Evolutionary conservation across 2,888 invertebrate genomes (phyloP).

Genomic region (Parapristionchus giblindavisi): DNA sequence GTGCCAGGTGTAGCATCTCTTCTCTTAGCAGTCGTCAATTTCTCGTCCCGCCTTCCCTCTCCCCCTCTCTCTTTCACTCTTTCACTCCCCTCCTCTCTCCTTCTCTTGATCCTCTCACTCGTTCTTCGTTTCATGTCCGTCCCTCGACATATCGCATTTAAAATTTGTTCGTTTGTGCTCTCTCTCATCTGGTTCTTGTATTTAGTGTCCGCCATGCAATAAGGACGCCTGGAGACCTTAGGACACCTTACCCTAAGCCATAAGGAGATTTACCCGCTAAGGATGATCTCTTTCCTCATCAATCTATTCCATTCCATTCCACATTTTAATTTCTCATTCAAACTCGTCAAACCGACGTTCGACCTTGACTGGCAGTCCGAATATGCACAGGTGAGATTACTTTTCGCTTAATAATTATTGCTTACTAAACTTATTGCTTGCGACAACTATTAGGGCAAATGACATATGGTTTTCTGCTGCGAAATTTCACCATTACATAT

Average conservation of each 20-base stretch:
- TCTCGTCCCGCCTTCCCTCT: conserved; percentile 13
- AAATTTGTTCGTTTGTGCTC: background rate
- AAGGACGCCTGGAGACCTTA: too few relatives aligned
- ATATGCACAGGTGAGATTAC: conserved; percentile 58
- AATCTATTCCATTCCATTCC: conserved; percentile 51
- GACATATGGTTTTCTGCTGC: too few relatives aligned
- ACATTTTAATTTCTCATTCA: conserved; percentile 60
- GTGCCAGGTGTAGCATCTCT: conserved; percentile 41
- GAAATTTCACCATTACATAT: too few relatives aligned
- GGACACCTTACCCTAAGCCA: too few relatives aligned
- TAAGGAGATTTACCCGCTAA: conserved; percentile 40
- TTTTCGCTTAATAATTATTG: too few relatives aligned
- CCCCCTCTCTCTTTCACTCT: conserved; percentile 23
- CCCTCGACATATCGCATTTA: conserved; percentile 4
- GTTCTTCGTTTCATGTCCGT: conserved; percentile 29
- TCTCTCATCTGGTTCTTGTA: too few relatives aligned
- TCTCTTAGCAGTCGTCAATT: too few relatives aligned
- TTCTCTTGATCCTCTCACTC: conserved; percentile 36
- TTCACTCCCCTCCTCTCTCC: conserved; percentile 27
- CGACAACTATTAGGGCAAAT: too few relatives aligned
- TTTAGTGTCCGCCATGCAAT: too few relatives aligned
- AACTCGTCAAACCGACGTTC: conserved; percentile 52
- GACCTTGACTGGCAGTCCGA: conserved; percentile 53
- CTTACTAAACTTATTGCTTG: too few relatives aligned
- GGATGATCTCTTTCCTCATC: conserved; percentile 46